Evolutionary conservation across 2,888 invertebrate species (phyloP), one percentile per base, ranked within the genome.

Genomic region (Agriopis marginaria): DNA sequence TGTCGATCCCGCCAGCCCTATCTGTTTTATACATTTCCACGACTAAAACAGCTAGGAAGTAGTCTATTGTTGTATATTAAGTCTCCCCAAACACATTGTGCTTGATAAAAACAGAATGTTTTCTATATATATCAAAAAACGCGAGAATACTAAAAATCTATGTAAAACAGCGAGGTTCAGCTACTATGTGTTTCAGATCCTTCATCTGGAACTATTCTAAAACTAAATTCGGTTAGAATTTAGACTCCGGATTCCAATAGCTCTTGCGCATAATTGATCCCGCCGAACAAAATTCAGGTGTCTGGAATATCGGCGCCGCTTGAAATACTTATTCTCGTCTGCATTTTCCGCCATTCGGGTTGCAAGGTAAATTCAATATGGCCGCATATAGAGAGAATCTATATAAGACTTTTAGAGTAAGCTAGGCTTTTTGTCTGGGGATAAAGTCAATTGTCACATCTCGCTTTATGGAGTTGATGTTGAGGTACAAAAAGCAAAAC

Each of bases 331-430:
- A 74, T 70, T 75, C 61, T 50, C 23, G 61, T 51, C 61, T 61
- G 62, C 73, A 66, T 72, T 73, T 70, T 70, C 75, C 69, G 68
- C 74, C 68, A 68, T 63, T 74, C 73, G 72, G 61, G 68, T 76
- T 66, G 78, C 73, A 75, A 50, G 49, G 59, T 73, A 77, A 80
- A 79, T 80, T 75, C 79, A 75, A 78, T 79, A 74, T 61, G 23
- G 51, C 11, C 42, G 23, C 42, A 42, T 79, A 79, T 77, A 49
- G 23, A 32, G 32, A 3, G 55, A 51, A 45, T 51, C 51, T 53
- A 3, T 40, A 56, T 12, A 12, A 47, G 47, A 14, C 14, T n/a
- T n/a, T 12, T 23, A 32, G 55, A 55, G 40, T 10, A 14, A 55
- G 42, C 14, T 42, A 10, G 54, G 39, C 12, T 54, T 54, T 40